Conservation (phyloP, 2,113 vertebrate species). For the Callithrix jacchus region DNA sequence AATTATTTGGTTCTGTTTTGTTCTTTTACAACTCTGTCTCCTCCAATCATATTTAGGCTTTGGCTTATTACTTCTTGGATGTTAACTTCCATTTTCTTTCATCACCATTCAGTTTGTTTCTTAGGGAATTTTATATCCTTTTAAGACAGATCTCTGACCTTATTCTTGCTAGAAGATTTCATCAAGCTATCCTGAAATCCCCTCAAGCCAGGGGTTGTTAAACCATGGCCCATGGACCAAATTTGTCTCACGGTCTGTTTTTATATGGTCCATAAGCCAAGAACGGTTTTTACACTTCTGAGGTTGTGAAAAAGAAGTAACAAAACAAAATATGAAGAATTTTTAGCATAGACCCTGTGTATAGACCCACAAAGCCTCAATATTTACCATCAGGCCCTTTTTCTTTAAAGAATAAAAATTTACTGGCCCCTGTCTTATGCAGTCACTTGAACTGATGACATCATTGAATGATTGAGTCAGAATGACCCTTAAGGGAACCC, state of each 20-base stretch:
- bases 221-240: neutral
- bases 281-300: neutral
- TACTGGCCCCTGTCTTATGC: neutral
- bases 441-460: neutral
- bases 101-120: neutral
- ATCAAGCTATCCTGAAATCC: neutral
- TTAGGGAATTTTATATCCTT: neutral
- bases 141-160: neutral
- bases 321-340: neutral
- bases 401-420: neutral
- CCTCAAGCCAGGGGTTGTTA: neutral
- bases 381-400: neutral
- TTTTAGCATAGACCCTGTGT: neutral
- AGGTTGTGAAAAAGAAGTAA: neutral
- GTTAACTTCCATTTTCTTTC: neutral
- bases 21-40: neutral
- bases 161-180: slow-evolving; percentile 10
- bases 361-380: neutral
- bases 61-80: neutral
- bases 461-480: neutral
- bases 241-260: neutral
- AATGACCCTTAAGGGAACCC: neutral
- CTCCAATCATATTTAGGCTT: neutral
- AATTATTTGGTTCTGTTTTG: neutral
- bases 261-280: neutral